Conservation (phyloP, 2,888 invertebrate genomes). For the Hoplodrina blanda region DNA sequence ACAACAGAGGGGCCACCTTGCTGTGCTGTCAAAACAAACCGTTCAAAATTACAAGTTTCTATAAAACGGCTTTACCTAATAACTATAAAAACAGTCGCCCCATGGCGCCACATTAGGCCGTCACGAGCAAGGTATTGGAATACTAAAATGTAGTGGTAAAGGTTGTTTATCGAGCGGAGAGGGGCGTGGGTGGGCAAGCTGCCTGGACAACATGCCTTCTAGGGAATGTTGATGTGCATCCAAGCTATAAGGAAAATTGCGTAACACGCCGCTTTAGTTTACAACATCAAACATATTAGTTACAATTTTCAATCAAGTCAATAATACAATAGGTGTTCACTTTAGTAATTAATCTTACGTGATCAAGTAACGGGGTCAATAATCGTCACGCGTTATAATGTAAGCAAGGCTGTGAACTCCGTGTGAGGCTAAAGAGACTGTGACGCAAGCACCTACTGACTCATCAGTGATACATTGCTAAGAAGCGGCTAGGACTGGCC, state of each 20-base stretch:
- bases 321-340: conserved; percentile 19
- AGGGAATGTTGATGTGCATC: conserved; percentile 86
- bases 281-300: conserved; percentile 35
- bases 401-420: conserved; percentile 63
- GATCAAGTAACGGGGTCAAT: conserved; percentile 71
- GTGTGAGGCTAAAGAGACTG: conserved; percentile 70
- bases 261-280: conserved; percentile 54
- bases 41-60: conserved; percentile 31
- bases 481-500: conserved; percentile 70
- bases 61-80: conserved; percentile 50
- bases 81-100: conserved; percentile 68
- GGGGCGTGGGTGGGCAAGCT: conserved; percentile 80
- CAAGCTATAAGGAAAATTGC: conserved; percentile 77
- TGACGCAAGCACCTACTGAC: conserved; percentile 79
- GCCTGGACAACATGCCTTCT: conserved; percentile 82
- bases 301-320: conserved; percentile 43
- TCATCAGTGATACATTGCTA: conserved; percentile 78
- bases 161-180: conserved; percentile 73
- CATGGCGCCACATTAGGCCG: conserved; percentile 77
- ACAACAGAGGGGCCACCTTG: neutral
- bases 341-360: conserved; percentile 51
- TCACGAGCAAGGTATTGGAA: conserved; percentile 73
- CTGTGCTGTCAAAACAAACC: conserved; percentile 21
- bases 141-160: conserved; percentile 72
- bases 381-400: conserved; percentile 72